Evolutionary conservation across 2,888 invertebrate genomes (phyloP).

Genomic region (Hirtodrosophila trivittata): DNA sequence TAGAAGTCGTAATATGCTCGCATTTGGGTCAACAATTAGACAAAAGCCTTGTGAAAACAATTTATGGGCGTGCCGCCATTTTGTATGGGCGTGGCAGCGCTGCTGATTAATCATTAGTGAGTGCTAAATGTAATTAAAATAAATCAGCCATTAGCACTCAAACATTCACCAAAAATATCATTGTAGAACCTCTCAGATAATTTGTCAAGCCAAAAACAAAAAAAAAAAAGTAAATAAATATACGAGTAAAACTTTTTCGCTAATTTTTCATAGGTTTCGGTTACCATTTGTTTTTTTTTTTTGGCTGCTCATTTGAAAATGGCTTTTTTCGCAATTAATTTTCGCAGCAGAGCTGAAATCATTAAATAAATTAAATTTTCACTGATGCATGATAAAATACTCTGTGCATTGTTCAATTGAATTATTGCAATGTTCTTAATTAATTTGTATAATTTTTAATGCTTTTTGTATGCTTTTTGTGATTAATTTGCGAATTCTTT

Average conservation of each 20-base stretch:
- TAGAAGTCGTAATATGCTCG: constrained; percentile 12
- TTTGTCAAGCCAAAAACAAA: too few relatives aligned
- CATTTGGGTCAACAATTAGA: constrained; percentile 25
- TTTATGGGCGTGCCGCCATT: constrained; percentile 13
- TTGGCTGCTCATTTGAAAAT: too few relatives aligned
- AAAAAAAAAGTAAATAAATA: constrained; percentile 15
- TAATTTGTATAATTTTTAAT: too few relatives aligned
- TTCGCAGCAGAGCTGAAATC: too few relatives aligned
- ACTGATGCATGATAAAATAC: not conserved
- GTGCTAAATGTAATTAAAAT: constrained; percentile 52
- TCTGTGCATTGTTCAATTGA: not conserved
- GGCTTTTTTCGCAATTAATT: too few relatives aligned
- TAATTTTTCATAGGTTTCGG: too few relatives aligned
- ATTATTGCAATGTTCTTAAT: not conserved
- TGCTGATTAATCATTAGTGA: constrained; percentile 53
- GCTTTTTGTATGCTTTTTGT: too few relatives aligned
- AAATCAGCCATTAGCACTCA: constrained; percentile 40
- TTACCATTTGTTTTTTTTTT: too few relatives aligned
- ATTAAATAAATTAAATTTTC: too few relatives aligned
- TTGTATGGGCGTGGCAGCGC: constrained; percentile 26
- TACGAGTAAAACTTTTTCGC: too few relatives aligned
- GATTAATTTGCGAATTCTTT: too few relatives aligned
- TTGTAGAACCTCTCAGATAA: not conserved
- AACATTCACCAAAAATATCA: constrained; percentile 6
- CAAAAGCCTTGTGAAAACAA: constrained; percentile 11